Conservation (phyloP, 2,888 invertebrate species). For the Timema cristinae region DNA sequence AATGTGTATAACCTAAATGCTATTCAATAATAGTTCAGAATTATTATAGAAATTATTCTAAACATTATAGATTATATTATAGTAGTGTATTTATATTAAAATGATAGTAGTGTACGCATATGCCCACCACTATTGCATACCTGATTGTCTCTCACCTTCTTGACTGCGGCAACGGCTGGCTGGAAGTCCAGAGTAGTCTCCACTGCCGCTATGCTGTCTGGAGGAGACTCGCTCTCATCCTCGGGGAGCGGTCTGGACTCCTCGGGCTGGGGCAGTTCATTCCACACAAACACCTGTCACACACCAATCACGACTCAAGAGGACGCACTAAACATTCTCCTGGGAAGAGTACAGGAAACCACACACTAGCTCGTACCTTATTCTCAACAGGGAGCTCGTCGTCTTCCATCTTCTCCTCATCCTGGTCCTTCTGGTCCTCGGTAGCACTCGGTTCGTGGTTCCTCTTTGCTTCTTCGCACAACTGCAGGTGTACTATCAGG, state of each 20-base stretch:
- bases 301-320: no score
- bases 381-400: conserved; percentile 71
- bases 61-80: not conserved
- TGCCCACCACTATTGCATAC: no score
- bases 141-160: no score
- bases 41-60: not conserved
- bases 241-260: conserved; percentile 42
- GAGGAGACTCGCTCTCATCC: no score
- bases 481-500: conserved; percentile 68
- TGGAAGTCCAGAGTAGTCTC: not conserved
- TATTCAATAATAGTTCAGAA: no score
- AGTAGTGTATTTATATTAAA: not conserved
- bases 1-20: no score
- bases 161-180: not conserved
- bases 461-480: conserved; percentile 58
- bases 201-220: not conserved
- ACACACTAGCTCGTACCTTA: conserved; percentile 40
- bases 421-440: conserved; percentile 33
- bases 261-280: conserved; percentile 57
- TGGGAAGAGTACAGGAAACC: no score
- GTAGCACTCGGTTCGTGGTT: conserved; percentile 25
- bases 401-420: conserved; percentile 33
- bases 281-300: conserved; percentile 68
- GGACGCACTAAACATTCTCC: no score
- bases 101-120: no score